Base-by-base conservation (phyloP, 1,140 invertebrate species). In the Akabosia matsudoensis region DNA sequence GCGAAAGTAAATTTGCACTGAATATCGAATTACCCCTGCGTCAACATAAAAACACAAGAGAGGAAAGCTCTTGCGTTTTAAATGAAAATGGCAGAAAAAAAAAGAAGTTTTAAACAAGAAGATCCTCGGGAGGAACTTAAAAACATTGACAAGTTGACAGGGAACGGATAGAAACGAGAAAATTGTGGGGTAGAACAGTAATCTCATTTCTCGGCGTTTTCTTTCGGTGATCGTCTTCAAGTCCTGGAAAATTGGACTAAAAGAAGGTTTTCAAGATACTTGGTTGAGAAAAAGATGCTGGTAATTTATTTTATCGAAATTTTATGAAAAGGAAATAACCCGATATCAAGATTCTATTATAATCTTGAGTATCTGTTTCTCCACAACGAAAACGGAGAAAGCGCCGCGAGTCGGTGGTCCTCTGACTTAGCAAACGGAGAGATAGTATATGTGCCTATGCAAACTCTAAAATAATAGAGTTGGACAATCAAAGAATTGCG, bases 301-400 rank as follows among this genome's bases (percentile, higher is more conserved):
- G 14, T n/a, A 61, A 67, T 28, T 67, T 67, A 67, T 31, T 67
- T 67, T 24, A 67, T 67, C 31, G 61, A 67, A 67, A 67, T 67
- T 67, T 67, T 67, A 67, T 67, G 28, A 67, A 67, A 67, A 3
- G 10, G 28, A n/a, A n/a, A n/a, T n/a, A n/a, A n/a, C n/a, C n/a
- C n/a, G n/a, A n/a, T n/a, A n/a, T n/a, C n/a, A n/a, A n/a, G n/a
- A n/a, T n/a, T n/a, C n/a, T n/a, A n/a, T n/a, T 67, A 67, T 67
- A 67, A 67, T 30, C 28, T 67, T 67, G 3, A n/a, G n/a, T 56
- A 4, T 56, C 54, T 7, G 54, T 56, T 24, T 56, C 54, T 22
- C 54, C n/a, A 13, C 10, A 3, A 56, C 37, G 37, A 45, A 18
- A 18, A 45, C 7, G 37, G 37, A 45, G 18, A 45, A 45, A 10